Evolutionary conservation across 2,113 vertebrate species (phyloP).

Genomic region (Archilochus colubris): DNA sequence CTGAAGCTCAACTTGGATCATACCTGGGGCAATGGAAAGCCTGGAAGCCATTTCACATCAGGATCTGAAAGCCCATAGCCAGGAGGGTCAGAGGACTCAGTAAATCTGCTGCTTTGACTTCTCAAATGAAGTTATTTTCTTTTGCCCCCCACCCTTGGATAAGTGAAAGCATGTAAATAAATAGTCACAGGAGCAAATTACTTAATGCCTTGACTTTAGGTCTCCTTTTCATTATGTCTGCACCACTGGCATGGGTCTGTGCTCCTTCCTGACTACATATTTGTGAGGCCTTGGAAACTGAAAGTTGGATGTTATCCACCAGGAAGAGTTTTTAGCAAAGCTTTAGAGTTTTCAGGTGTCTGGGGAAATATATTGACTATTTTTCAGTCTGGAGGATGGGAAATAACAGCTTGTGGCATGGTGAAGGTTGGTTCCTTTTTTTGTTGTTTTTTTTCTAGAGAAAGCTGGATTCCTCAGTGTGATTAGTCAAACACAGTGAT

Average conservation of each 20-base stretch:
- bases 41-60: neutral
- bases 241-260: neutral
- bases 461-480: neutral
- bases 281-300: slow-evolving; percentile 5
- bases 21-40: neutral
- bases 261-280: neutral
- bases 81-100: neutral
- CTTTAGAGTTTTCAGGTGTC: neutral
- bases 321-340: neutral
- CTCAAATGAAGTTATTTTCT: neutral
- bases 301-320: neutral
- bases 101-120: neutral
- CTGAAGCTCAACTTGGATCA: neutral
- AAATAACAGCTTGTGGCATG: neutral
- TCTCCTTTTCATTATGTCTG: neutral
- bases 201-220: neutral
- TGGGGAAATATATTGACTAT: fast-evolving
- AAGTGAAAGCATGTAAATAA: neutral
- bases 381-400: neutral
- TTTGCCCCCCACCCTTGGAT: neutral
- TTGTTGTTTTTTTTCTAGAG: neutral
- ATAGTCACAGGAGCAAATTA: neutral
- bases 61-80: neutral
- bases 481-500: neutral
- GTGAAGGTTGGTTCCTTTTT: neutral